Base-by-base conservation (phyloP, 2,888 invertebrate genomes). In the Corythucha ciliata region DNA sequence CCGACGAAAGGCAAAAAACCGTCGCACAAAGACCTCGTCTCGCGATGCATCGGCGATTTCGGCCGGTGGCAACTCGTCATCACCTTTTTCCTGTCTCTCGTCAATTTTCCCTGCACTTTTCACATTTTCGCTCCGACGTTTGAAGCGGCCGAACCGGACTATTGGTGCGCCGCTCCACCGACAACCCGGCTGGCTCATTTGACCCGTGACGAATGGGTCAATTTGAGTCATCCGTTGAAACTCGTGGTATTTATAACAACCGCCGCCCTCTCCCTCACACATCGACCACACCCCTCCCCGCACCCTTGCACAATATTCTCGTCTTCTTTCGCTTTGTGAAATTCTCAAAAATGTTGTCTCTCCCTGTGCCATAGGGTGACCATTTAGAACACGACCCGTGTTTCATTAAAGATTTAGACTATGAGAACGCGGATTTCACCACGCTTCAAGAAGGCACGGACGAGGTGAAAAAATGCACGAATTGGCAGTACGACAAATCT, bases 51-150 rank as follows among this genome's bases (percentile, higher is more conserved):
- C 60, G 85, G 85, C 2, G 77, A 81, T 63, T 84, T 79, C 65
- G 85, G 85, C 41, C 74, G 77, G 58, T 85, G 84, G 84, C 85
- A 85, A 68, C 70, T 83, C 54, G 66, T 80, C 56, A 77, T 81
- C 70, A 84, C 84, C 3, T 79, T 84, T 63, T 70, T 84, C 37
- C 69, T 85, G 56, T 81, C 84, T 2, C 70, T 85, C 39, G 80
- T 83, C 70, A 84, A 84, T 63, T 76, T 85, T 61, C 84, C 84
- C 2, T 83, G 83, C 68, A 85, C 84, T 34, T 84, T 83, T 72
- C 85, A 84, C 68, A 85, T 85, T 63, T 81, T 81, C 67, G 75
- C 80, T 46, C 79, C 82, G 32, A 81, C 83, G 0, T 85, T 85
- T 68, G 81, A 80, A 66, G 79, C 80, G 44, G 77, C 76, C 61